A percentile compares a stretch with the other conserved stretches of the same genome.
Conservation (phyloP, 2,888 invertebrate genomes). For the Leucophenga maculata region DNA sequence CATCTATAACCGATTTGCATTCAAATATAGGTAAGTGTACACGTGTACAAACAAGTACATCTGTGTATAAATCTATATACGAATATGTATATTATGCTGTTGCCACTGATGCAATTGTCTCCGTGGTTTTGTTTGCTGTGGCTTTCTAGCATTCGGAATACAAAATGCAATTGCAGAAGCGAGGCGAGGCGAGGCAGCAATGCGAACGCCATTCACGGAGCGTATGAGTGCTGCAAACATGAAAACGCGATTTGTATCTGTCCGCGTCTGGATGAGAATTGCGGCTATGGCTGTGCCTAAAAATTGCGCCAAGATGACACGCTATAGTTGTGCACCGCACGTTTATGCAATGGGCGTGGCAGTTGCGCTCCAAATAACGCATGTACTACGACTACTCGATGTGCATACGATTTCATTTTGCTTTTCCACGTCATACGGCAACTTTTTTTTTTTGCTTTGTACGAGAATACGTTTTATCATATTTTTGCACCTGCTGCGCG, state of each 20-base stretch:
- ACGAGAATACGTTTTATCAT: slow-evolving; percentile 1
- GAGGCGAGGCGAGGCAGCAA: too few species aligned
- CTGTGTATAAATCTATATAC: not conserved
- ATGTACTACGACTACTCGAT: too few species aligned
- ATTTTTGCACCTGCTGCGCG: not conserved
- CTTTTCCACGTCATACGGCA: not conserved
- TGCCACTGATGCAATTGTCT: slow-evolving; percentile 8
- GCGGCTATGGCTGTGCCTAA: not conserved
- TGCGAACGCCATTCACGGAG: too few species aligned
- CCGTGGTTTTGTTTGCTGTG: slow-evolving; percentile 19
- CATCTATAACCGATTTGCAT: too few species aligned
- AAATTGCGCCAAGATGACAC: slow-evolving; percentile 1
- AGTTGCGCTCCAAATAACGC: not conserved
- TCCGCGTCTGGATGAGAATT: not conserved
- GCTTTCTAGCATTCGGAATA: slow-evolving; percentile 7
- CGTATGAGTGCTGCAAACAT: not conserved
- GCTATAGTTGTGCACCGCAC: not conserved
- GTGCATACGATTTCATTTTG: not conserved
- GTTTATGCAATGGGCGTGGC: too few species aligned
- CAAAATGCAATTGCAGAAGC: too few species aligned
- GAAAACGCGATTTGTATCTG: slow-evolving; percentile 13
- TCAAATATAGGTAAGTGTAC: too few species aligned
- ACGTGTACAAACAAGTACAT: too few species aligned
- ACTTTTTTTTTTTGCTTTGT: not conserved
- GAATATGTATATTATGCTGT: not conserved